Evolutionary conservation across 2,113 vertebrate genomes (phyloP).

Genomic region (Bujurquina vittata): DNA sequence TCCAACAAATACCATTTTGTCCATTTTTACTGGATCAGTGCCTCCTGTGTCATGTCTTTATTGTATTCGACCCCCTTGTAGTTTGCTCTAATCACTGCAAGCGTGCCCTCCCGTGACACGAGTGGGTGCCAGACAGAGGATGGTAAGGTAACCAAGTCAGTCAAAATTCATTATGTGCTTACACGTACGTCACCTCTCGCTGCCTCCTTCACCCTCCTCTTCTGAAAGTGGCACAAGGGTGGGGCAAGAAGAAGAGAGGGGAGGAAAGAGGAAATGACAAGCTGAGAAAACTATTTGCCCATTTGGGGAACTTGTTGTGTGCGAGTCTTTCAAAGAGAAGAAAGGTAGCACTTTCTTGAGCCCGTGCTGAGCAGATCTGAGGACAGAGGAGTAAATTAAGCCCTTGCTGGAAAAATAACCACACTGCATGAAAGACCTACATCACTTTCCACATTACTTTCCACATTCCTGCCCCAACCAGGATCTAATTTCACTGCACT

Average conservation of each 20-base stretch:
- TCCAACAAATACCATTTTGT: conserved; percentile 8
- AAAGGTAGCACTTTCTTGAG: conserved; percentile 43
- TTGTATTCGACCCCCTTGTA: neutral
- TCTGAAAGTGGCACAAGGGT: conserved; percentile 34
- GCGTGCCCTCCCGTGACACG: neutral
- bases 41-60: neutral
- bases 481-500: conserved; percentile 56
- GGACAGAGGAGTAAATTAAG: conserved; percentile 60
- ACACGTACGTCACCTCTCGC: neutral
- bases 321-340: conserved; percentile 28
- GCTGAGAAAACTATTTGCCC: conserved; percentile 73
- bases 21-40: neutral
- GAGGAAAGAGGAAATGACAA: conserved; percentile 72
- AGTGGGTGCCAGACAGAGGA: conserved; percentile 1
- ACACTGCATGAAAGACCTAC: conserved; percentile 51
- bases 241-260: conserved; percentile 28
- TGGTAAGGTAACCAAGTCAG: neutral
- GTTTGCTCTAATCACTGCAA: neutral
- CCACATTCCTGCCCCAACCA: conserved; percentile 57
- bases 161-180: conserved; percentile 40
- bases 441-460: conserved; percentile 68
- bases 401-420: conserved; percentile 59
- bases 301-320: conserved; percentile 72
- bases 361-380: conserved; percentile 22
- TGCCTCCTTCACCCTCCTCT: neutral